Evolutionary conservation across 2,888 invertebrate species (phyloP), one percentile per base, ranked within the genome.

Genomic region (Megastigmus dorsalis): DNA sequence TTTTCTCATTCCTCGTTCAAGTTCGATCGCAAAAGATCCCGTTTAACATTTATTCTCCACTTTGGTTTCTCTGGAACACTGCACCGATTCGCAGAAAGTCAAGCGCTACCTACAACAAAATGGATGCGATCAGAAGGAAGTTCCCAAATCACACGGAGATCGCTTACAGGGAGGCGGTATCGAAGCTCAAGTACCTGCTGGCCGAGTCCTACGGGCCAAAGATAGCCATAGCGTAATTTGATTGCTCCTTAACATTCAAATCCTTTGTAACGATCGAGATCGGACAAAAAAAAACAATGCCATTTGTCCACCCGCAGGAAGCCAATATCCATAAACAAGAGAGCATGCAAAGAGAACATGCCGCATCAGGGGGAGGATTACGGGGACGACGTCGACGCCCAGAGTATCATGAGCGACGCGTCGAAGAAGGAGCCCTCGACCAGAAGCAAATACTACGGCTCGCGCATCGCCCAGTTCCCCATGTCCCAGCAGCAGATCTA

Each of bases 161-260:
- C 81, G 95, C 95, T 5, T 95, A 96, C 83, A 93, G 94, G 79
- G 95, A 95, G 86, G 95, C 95, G 13, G 95, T 95, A 3, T 93
- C 93, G 0, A 93, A 95, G 76, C 88, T 96, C 60, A 92, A 94
- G 85, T 92, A 94, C 82, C 91, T 95, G 78, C 86, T 95, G 75
- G 93, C 94, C 0, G 95, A 95, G 79, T 94, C 94, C 77, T 95
- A 94, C 83, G 90, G 92, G 30, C 91, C 94, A 75, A 88, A 90
- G 73, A 81, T 86, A 20, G 13, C 59, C 1, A 28, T 62, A n/a
- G 13, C 55, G 76, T 76, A 76, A 63, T 9, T n/a, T n/a, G 3
- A 10, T 3, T 63, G 26, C 28, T 36, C 6, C n/a, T n/a, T n/a
- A n/a, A 13, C 13, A 38, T 20, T 55, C n/a, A n/a, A n/a, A n/a